Evolutionary conservation across 2,888 invertebrate genomes (phyloP).

Genomic region (Dicyrtoma fusca): DNA sequence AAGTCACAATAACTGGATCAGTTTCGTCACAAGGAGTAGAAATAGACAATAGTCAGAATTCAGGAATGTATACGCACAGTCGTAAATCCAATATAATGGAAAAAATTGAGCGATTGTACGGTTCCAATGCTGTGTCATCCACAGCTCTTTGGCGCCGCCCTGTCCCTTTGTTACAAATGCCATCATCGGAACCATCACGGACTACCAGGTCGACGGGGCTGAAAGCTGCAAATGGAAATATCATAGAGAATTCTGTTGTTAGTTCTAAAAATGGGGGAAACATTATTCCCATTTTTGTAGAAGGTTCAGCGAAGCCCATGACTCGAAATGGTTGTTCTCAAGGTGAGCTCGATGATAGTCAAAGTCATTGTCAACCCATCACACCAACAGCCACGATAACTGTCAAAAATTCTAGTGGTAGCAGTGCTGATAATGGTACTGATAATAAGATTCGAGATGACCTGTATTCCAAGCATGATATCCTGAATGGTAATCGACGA

Average conservation of each 20-base stretch:
- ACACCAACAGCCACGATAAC: neutral
- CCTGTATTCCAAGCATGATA: slow-evolving; percentile 28
- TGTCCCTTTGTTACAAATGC: slow-evolving; percentile 25
- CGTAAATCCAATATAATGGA: slow-evolving; percentile 78
- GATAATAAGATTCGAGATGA: neutral
- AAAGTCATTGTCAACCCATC: neutral
- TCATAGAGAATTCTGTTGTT: neutral
- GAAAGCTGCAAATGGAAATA: slow-evolving; percentile 4
- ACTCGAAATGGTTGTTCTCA: slow-evolving; percentile 4
- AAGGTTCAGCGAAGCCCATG: neutral
- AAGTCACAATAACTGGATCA: neutral
- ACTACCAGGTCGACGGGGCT: neutral
- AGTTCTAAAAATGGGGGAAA: neutral
- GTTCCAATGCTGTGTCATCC: slow-evolving; percentile 82
- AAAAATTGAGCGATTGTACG: slow-evolving; percentile 83
- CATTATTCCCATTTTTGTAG: slow-evolving; percentile 19
- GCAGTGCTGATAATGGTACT: slow-evolving; percentile 15
- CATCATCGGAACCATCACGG: neutral
- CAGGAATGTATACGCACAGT: slow-evolving; percentile 2
- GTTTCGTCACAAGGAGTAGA: neutral
- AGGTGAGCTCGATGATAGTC: neutral
- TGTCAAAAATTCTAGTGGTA: slow-evolving; percentile 13
- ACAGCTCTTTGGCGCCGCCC: slow-evolving; percentile 72
- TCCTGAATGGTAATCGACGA: slow-evolving; percentile 27
- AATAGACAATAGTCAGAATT: slow-evolving; percentile 24